Percentiles rank a stretch among this genome's conserved stretches.
phyloP scores from a whole-genome alignment of 2,888 invertebrate species.

The Chalcosyrphus nemorum region DNA sequence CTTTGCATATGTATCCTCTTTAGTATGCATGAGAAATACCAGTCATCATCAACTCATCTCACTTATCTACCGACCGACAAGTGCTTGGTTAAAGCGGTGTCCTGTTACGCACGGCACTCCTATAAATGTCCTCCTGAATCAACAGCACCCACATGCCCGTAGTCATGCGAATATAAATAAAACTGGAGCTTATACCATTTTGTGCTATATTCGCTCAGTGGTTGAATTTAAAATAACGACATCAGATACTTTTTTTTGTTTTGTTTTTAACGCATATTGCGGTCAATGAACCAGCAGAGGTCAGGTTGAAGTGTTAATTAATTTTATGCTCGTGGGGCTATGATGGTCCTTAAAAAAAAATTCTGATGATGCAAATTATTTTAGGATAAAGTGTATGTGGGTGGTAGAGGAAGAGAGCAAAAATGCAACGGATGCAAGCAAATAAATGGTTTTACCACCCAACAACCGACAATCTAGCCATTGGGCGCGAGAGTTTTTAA shows the following conservation, averaged over 20 bases:
- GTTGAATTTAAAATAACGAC: neutral
- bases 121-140: neutral
- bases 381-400: no score
- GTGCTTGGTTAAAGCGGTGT: neutral
- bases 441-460: neutral
- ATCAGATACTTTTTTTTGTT: neutral
- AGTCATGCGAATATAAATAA: neutral
- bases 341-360: neutral
- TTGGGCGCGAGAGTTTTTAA: neutral
- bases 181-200: neutral
- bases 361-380: neutral
- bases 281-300: conserved; percentile 16
- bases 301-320: neutral
- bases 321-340: conserved; percentile 2
- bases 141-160: neutral
- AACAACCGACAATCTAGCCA: neutral
- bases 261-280: conserved; percentile 2
- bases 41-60: neutral
- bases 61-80: neutral
- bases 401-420: neutral
- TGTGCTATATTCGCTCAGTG: neutral
- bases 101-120: neutral
- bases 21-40: neutral
- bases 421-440: neutral
- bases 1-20: neutral